phyloP scores from a whole-genome alignment of 2,797 vertebrate genomes.

The Alexandromys oeconomus region DNA sequence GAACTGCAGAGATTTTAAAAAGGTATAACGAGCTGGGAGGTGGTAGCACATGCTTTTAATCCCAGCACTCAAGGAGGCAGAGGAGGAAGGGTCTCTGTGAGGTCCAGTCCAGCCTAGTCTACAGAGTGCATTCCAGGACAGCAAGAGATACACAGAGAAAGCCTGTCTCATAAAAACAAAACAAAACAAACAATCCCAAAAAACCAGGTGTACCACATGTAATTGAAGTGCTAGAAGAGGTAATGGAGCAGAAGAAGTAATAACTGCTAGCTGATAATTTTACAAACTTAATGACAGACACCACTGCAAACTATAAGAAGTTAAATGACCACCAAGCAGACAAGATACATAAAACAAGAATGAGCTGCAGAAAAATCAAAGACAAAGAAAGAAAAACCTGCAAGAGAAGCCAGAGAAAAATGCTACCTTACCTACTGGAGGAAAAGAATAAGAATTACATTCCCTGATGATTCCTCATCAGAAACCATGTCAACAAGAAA shows the following conservation, averaged over 20 bases:
- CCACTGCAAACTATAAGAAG: neutral
- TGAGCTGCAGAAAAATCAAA: neutral
- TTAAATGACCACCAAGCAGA: neutral
- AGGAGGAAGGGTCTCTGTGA: no score
- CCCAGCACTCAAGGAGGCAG: no score
- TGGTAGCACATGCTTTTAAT: no score
- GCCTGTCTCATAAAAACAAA: no score
- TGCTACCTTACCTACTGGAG: neutral
- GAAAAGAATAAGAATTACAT: neutral
- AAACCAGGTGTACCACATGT: neutral
- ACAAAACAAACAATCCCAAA: no score
- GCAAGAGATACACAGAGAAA: no score
- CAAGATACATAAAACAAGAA: neutral
- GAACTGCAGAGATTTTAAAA: no score
- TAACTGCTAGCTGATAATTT: neutral
- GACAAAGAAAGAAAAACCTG: neutral
- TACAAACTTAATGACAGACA: conserved; percentile 8
- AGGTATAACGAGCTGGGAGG: no score
- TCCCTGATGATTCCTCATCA: neutral
- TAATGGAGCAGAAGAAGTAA: neutral
- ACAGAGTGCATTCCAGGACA: no score
- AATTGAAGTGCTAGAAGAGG: neutral
- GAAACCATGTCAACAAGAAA: neutral
- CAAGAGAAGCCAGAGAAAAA: neutral
- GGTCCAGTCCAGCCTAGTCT: no score